phyloP scores from a whole-genome alignment of 2,113 vertebrate genomes.

The Aplodontia rufa region DNA sequence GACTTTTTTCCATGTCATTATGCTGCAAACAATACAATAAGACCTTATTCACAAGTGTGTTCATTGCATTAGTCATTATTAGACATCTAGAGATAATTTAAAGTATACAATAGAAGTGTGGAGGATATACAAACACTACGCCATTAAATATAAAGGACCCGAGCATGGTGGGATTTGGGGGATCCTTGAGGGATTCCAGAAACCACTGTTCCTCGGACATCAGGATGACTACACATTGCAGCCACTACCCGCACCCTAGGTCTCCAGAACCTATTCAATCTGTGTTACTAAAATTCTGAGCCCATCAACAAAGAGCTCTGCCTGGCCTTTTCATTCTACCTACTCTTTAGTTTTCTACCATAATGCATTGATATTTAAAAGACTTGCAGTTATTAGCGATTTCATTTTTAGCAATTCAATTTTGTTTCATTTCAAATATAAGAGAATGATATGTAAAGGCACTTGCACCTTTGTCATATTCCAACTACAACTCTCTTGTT shows the following conservation, averaged over 20 bases:
- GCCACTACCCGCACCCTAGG: neutral
- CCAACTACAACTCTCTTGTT: neutral
- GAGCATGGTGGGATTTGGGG: neutral
- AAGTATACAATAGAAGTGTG: no score
- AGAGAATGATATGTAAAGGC: neutral
- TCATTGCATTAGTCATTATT: neutral
- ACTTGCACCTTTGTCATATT: neutral
- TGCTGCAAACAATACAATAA: neutral
- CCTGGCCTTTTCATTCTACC: neutral
- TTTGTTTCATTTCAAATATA: neutral
- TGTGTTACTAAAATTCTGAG: neutral
- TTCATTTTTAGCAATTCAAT: neutral
- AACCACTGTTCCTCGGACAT: no score
- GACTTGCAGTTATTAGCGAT: neutral
- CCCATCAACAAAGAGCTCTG: neutral
- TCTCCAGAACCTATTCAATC: neutral
- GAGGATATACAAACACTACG: neutral
- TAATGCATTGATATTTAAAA: neutral
- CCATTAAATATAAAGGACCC: no score
- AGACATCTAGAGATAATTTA: neutral
- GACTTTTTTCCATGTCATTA: neutral
- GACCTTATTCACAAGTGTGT: neutral
- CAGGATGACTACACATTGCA: neutral
- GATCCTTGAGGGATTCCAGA: neutral
- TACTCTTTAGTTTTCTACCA: neutral